Evolutionary conservation across 2,888 invertebrate species (phyloP).

Genomic region (Chymomyza procnemis): DNA sequence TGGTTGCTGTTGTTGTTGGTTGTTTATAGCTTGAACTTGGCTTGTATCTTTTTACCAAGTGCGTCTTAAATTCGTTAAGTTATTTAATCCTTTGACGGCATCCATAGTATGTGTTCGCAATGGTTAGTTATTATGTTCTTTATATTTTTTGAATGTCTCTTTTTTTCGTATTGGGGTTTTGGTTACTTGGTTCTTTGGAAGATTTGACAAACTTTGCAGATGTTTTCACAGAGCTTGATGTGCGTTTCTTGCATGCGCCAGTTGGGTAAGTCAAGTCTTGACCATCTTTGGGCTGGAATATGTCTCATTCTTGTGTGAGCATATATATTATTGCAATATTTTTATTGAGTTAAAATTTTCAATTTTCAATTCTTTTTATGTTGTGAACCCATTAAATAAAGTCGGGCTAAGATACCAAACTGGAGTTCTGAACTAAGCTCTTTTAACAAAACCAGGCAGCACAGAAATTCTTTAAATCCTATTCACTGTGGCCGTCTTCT

Average conservation of each 20-base stretch:
- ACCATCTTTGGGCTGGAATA: neutral
- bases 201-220: constrained; percentile 28
- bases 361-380: no score
- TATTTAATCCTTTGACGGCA: constrained; percentile 63
- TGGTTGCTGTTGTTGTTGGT: constrained; percentile 23
- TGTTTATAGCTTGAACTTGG: constrained; percentile 46
- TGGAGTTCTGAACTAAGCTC: no score
- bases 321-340: no score
- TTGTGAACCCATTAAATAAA: no score
- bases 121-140: constrained; percentile 25
- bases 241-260: constrained; percentile 24
- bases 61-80: constrained; percentile 69
- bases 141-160: constrained; percentile 35
- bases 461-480: no score
- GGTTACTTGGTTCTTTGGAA: constrained; percentile 31
- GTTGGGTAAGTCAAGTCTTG: neutral
- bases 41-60: constrained; percentile 53
- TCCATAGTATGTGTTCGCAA: constrained; percentile 43
- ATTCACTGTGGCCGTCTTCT: no score
- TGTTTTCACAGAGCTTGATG: constrained; percentile 25
- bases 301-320: no score
- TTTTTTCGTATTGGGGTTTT: constrained; percentile 20
- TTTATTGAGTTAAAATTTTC: no score
- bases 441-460: no score
- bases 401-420: no score